These are phyloP conservation scores for Pocillopora meandrina DNA, from an alignment of 92 coral and sea anemone species.

Conservation along the genomic window DNA sequence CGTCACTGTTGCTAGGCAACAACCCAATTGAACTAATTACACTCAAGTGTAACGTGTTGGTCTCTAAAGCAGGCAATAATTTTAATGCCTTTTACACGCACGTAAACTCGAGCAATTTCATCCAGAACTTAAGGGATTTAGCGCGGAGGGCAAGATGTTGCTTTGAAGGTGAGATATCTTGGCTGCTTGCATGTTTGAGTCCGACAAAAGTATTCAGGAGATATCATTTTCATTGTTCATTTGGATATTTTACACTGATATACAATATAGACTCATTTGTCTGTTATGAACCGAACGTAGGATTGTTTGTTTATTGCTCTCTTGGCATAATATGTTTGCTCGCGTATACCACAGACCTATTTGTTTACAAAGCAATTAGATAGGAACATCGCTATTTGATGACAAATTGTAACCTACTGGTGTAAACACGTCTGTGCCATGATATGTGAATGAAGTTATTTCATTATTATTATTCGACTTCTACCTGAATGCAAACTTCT, in stretches of 20 bases:
- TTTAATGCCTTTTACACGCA: neutral
- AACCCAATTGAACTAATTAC: slow-evolving; percentile 11
- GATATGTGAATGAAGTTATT: too few species aligned
- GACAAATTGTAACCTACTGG: neutral
- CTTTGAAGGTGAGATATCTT: neutral
- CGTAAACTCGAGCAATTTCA: neutral
- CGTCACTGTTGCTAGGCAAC: slow-evolving; percentile 22
- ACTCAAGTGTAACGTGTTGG: slow-evolving; percentile 1
- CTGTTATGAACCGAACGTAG: neutral
- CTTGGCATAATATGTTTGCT: neutral
- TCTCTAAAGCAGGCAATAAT: neutral
- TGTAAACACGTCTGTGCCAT: neutral
- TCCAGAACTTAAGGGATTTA: neutral
- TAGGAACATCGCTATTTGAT: neutral
- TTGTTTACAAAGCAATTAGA: slow-evolving; percentile 9
- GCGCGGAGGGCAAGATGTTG: neutral
- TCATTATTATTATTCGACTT: too few species aligned
- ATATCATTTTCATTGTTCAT: neutral
- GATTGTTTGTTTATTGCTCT: slow-evolving; percentile 10
- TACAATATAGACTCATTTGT: neutral
- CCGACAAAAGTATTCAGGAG: neutral
- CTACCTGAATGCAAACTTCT: too few species aligned
- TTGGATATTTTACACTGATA: neutral
- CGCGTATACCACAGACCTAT: neutral
- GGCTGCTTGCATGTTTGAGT: neutral